Base-by-base conservation (phyloP, 2,888 invertebrate species). In the Steinernema carpocapsae region DNA sequence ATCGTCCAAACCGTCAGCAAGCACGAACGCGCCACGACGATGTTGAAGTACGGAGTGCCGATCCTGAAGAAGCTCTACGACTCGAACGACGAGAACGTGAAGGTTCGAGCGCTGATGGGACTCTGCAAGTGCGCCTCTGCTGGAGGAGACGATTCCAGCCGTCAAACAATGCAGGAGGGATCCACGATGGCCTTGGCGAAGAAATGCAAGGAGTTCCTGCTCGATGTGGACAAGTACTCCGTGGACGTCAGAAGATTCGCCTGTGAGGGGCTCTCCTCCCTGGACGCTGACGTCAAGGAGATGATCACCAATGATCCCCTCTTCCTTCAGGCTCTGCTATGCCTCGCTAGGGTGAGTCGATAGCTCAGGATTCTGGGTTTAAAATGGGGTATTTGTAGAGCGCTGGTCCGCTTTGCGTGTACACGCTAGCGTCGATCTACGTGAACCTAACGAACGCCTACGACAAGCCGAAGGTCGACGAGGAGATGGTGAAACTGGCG, bases 201-300 rank as follows among this genome's bases (percentile, higher is more conserved):
- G 88, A 95, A 96, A 0, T 99, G 99, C 88, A 91, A 94, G 80
- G 92, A 93, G 89, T 91, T 86, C 77, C 77, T 86, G 46, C 72
- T 85, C 37, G 84, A 84, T 26, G 77, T 79, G 14, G 78, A 85
- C 46, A 84, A 83, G 45, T 85, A 81, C 73, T 80, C 82, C 12
- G 85, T 85, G 7, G 84, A 85, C 64, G 82, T 84, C n/a, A 43
- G 85, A 72, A 82, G 85, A 78, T 86, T 85, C 64, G 86, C 86
- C 10, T 86, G 86, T 64, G 86, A 86, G 74, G 86, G 84, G n/a
- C 90, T 99, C 4, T 95, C 97, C 0, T 99, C 97, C 0, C 90
- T 99, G 74, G 97, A 99, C 90, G 99, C 96, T 12, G 97, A 99
- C 88, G 95, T 99, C 0, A 99, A 99, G 88, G 97, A 99, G 88